Percentiles rank a stretch among this genome's conserved stretches.
phyloP scores from a whole-genome alignment of 2,888 invertebrate genomes.

The Synergus itoensis region DNA sequence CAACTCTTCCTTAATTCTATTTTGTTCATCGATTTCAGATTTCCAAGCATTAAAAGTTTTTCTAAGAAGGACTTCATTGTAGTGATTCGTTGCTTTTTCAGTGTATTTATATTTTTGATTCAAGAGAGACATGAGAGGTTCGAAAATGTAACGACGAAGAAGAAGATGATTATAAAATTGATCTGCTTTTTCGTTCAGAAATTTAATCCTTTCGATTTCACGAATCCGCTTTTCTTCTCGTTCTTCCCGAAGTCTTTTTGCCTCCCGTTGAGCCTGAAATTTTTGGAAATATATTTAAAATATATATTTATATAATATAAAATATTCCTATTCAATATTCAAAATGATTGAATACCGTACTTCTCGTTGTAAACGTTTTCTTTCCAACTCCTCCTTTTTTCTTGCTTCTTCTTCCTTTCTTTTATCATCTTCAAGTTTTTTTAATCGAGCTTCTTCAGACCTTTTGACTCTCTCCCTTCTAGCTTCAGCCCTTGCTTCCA shows the following conservation, averaged over 20 bases:
- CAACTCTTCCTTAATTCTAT: conserved; percentile 58
- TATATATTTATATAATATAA: neutral
- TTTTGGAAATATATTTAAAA: conserved; percentile 2
- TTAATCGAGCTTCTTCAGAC: conserved; percentile 72
- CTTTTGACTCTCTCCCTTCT: conserved; percentile 78
- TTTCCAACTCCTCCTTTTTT: conserved; percentile 76
- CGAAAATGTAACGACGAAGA: conserved; percentile 65
- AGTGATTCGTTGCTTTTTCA: conserved; percentile 80
- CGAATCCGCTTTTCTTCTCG: conserved; percentile 62
- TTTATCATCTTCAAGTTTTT: conserved; percentile 77
- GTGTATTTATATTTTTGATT: conserved; percentile 60
- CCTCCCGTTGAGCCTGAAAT: conserved; percentile 67
- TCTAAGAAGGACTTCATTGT: conserved; percentile 78
- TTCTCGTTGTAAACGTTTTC: conserved; percentile 75
- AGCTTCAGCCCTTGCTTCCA: conserved; percentile 86
- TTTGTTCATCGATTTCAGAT: conserved; percentile 73
- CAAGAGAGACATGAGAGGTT: conserved; percentile 64
- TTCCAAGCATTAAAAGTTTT: conserved; percentile 79
- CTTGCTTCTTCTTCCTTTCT: conserved; percentile 71
- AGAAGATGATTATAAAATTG: conserved; percentile 68
- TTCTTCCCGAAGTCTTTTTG: conserved; percentile 65
- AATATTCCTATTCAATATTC: neutral
- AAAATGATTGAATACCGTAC: conserved; percentile 55
- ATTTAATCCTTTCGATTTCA: conserved; percentile 63
- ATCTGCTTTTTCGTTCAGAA: conserved; percentile 63